phyloP scores from a whole-genome alignment of 2,888 invertebrate genomes.

The Himalopsyche tibetana region DNA sequence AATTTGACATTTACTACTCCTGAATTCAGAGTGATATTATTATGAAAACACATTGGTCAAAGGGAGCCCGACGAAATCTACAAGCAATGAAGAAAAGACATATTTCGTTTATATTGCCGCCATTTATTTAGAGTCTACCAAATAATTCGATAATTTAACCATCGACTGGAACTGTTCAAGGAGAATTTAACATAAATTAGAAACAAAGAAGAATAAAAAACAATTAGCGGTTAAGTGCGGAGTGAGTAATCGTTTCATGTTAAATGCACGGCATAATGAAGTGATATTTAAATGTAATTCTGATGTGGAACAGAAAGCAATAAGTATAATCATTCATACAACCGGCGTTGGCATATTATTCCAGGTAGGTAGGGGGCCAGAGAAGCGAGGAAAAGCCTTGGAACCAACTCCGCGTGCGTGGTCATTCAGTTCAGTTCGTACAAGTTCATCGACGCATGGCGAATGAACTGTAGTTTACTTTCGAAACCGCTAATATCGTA shows the following conservation, averaged over 20 bases:
- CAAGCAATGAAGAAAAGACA: too few species aligned
- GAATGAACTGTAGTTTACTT: constrained; percentile 33
- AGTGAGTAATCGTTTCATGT: neutral
- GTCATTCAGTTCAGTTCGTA: constrained; percentile 37
- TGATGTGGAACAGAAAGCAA: constrained; percentile 38
- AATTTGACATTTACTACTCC: too few species aligned
- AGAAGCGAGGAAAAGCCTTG: neutral
- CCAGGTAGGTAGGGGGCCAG: neutral
- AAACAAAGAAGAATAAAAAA: neutral
- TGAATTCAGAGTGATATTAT: too few species aligned
- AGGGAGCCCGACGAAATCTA: too few species aligned
- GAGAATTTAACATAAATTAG: too few species aligned
- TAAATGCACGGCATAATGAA: constrained; percentile 3
- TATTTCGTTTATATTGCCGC: too few species aligned
- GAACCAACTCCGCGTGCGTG: constrained; percentile 17
- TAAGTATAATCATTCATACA: constrained; percentile 5
- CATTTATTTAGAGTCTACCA: too few species aligned
- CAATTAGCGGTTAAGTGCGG: neutral
- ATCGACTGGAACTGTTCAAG: too few species aligned
- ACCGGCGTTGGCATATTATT: neutral
- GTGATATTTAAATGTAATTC: constrained; percentile 37
- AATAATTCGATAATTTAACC: too few species aligned
- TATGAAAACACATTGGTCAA: too few species aligned
- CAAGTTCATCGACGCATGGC: constrained; percentile 42
- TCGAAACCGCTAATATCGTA: constrained; percentile 22